Conservation (phyloP, 2,113 vertebrate species). For the Eubucco bourcierii region DNA sequence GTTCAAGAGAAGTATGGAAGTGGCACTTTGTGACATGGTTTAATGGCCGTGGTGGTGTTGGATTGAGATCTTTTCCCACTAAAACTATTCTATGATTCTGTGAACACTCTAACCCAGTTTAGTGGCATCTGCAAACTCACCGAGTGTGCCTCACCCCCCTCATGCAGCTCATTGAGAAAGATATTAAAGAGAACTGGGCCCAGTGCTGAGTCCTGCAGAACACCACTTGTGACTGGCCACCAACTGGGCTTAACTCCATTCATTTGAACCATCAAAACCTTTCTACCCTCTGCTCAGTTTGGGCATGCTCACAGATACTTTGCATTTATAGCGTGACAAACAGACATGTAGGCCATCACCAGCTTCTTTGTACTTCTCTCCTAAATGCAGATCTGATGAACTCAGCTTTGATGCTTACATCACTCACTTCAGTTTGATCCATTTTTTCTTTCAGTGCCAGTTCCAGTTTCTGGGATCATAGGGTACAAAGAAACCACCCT, state of each 20-base stretch:
- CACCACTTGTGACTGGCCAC: too few relatives aligned
- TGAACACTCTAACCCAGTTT: too few relatives aligned
- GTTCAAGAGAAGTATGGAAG: too few relatives aligned
- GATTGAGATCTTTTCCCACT: too few relatives aligned
- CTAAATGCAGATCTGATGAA: not conserved
- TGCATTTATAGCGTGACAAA: not conserved
- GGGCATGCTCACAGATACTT: not conserved
- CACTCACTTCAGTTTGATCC: not conserved
- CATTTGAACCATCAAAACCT: not conserved
- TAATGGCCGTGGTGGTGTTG: too few relatives aligned
- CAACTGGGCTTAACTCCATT: not conserved
- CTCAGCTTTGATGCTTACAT: not conserved
- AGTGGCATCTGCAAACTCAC: too few relatives aligned
- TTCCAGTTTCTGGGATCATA: not conserved
- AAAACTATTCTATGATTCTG: too few relatives aligned
- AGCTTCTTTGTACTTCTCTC: not conserved
- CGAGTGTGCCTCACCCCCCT: too few relatives aligned
- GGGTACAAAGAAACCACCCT: not conserved
- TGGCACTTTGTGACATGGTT: too few relatives aligned
- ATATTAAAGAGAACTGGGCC: too few relatives aligned
- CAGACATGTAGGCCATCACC: not conserved
- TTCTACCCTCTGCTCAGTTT: not conserved
- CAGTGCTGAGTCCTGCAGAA: too few relatives aligned
- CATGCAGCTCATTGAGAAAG: too few relatives aligned
- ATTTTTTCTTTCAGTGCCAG: not conserved